Base-by-base conservation (phyloP, 2,888 invertebrate genomes). In the Aleiodes leptofemur region DNA sequence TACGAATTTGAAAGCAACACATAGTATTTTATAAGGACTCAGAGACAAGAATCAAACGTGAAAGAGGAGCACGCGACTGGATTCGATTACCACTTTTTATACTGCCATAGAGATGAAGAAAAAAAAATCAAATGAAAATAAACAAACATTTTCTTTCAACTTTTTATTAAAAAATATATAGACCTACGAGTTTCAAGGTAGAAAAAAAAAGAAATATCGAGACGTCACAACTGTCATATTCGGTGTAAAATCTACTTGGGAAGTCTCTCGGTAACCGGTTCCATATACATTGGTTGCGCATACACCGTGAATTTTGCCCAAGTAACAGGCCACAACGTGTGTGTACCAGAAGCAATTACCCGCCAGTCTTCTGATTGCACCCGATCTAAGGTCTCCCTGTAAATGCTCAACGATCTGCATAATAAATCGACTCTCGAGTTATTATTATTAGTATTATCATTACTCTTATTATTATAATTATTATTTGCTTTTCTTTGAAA, bases 331-430 rank as follows among this genome's bases (percentile, higher is more conserved):
- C 16, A 57, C 51, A 14, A 53, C 53, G 51, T 51, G 59, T 53
- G 38, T 69, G 59, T 68, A 80, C 77, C 79, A 72, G 77, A 77
- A 78, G 79, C 81, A 82, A 80, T 83, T 82, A 81, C 78, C 78
- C 77, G 77, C 74, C 64, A 64, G 64, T 64, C 76, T 79, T 76
- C 74, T 81, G 80, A 81, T 82, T 80, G 80, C 81, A 77, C 79
- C 77, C 80, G 77, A 80, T 80, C 77, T 69, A 14, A 34, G 43
- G 43, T 43, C 64, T 75, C 72, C 78, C 78, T 76, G 80, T 78
- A 82, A 82, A 82, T 82, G 80, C 76, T 79, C 68, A 64, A 77
- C 78, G 76, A 81, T 82, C 79, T 82, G 80, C 82, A 81, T 81
- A 79, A 82, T 82, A 82, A 82, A 82, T 81, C 81, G 80, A 16